These are phyloP conservation scores for Oncorhynchus tshawytscha DNA, from an alignment of 2,113 vertebrate genomes.

Conservation along the genomic window DNA sequence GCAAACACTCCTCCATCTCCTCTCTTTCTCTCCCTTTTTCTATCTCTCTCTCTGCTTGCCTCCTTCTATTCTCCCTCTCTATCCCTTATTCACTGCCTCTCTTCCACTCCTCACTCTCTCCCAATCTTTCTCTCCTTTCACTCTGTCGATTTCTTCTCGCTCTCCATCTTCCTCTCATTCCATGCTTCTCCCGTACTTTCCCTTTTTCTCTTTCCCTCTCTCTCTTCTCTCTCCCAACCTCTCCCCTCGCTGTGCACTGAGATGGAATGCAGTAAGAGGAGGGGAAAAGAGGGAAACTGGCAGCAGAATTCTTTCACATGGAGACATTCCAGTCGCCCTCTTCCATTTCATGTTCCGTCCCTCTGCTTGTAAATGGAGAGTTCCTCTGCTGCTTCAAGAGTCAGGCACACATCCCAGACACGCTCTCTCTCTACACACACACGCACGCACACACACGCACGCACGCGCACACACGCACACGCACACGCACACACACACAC, in stretches of 20 bases:
- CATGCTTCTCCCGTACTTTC: background rate
- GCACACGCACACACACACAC: too few relatives aligned
- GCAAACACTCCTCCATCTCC: conserved; percentile 20
- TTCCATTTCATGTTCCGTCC: conserved; percentile 41
- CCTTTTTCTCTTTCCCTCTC: background rate
- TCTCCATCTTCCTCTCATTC: background rate
- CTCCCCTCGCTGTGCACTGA: conserved; percentile 4
- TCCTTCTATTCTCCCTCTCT: too few relatives aligned
- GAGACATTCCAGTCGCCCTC: conserved; percentile 25
- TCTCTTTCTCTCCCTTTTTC: too few relatives aligned
- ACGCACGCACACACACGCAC: background rate
- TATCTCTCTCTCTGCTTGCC: too few relatives aligned
- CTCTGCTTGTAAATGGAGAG: conserved; percentile 35
- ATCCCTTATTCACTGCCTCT: too few relatives aligned
- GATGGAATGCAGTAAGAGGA: conserved; percentile 39
- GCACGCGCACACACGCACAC: too few relatives aligned
- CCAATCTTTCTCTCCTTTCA: conserved; percentile 24
- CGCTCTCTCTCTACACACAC: background rate
- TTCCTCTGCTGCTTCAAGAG: conserved; percentile 18
- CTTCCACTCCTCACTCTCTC: conserved; percentile 9
- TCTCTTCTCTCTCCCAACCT: background rate
- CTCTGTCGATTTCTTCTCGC: conserved; percentile 39
- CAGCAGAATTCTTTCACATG: conserved; percentile 41
- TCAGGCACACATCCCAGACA: background rate
- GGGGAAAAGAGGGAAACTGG: background rate